Base-by-base conservation (phyloP, 2,797 vertebrate genomes). In the Nasua narica region DNA sequence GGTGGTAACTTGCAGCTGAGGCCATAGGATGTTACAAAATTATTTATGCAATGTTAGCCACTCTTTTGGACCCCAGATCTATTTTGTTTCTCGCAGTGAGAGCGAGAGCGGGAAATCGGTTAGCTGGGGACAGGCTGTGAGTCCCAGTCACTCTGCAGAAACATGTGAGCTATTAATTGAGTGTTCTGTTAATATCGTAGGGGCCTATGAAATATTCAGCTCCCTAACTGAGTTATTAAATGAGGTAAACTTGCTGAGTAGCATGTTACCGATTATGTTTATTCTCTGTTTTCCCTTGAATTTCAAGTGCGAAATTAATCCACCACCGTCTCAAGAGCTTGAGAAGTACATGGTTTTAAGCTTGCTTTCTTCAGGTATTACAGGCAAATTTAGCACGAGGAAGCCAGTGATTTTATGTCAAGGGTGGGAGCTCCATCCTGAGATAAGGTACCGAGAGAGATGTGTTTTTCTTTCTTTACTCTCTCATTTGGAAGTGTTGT, bases 1-100 rank as follows among this genome's bases (percentile, higher is more conserved):
- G 98, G 98, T 98, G 97, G 98, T 98, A 99, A 99, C 98, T 98
- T 99, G 99, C 99, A 99, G 99, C 99, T 99, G 99, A 98, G 98
- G 98, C 99, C 98, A 98, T 99, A 99, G 97, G 98, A 99, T 98
- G 98, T 97, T 99, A 95, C 98, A 99, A 99, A 99, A 99, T 99
- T 98, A 99, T 99, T 99, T 99, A 99, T 99, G 98, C 98, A 98
- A 98, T 98, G 98, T 97, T 98, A 98, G 97, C 98, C 98, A 98
- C 98, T 99, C 98, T 97, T 99, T 99, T 98, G 98, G 98, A 98
- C 97, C 98, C 98, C 72, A 93, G 92, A 98, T 98, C 97, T 97
- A 98, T 98, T 98, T 98, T 98, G 94, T 98, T 97, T 98, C 91
- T 98, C 98, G 82, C 77, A 98, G 97, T 92, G 98, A 98, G 98